Evolutionary conservation across 2,113 vertebrate species (phyloP).

Genomic region (Platysternon megacephalum): DNA sequence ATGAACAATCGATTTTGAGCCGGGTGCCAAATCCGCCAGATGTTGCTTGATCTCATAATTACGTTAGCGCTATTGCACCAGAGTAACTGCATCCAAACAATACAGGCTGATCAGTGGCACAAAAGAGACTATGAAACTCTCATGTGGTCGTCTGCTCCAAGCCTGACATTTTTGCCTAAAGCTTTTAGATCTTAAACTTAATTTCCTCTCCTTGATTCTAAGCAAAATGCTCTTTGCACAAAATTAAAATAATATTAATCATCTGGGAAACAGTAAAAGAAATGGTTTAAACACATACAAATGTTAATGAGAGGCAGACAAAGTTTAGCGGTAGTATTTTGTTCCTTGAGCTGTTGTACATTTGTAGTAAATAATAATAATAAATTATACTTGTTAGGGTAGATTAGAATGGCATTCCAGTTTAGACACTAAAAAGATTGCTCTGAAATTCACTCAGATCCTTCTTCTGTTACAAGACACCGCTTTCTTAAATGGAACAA

Average conservation of each 20-base stretch:
- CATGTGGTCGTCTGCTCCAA: slow-evolving; percentile 48
- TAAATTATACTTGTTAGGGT: neutral
- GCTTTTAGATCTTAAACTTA: slow-evolving; percentile 39
- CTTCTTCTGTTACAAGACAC: neutral
- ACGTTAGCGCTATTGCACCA: slow-evolving; percentile 73
- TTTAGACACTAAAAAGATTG: neutral
- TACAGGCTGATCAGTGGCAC: slow-evolving; percentile 57
- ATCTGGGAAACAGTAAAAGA: slow-evolving; percentile 45
- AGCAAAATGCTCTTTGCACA: slow-evolving; percentile 38
- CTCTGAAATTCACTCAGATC: neutral
- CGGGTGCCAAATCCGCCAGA: slow-evolving; percentile 82
- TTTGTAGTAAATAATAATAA: neutral
- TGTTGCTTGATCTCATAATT: slow-evolving; percentile 87
- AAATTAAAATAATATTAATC: slow-evolving; percentile 61
- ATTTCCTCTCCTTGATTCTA: slow-evolving; percentile 56
- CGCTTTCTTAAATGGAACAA: neutral
- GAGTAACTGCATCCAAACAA: slow-evolving; percentile 80
- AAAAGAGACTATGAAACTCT: slow-evolving; percentile 8
- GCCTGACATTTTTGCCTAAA: slow-evolving; percentile 37
- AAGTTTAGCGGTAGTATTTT: slow-evolving; percentile 18
- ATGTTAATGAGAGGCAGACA: slow-evolving; percentile 58
- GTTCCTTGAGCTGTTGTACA: neutral
- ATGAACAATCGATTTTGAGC: slow-evolving; percentile 70
- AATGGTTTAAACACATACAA: slow-evolving; percentile 30
- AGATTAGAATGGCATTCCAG: neutral